Percentiles rank a stretch among this genome's conserved stretches.
Evolutionary conservation across 1,140 invertebrate genomes (phyloP).

Genomic region (Himalopsyche phryganea): DNA sequence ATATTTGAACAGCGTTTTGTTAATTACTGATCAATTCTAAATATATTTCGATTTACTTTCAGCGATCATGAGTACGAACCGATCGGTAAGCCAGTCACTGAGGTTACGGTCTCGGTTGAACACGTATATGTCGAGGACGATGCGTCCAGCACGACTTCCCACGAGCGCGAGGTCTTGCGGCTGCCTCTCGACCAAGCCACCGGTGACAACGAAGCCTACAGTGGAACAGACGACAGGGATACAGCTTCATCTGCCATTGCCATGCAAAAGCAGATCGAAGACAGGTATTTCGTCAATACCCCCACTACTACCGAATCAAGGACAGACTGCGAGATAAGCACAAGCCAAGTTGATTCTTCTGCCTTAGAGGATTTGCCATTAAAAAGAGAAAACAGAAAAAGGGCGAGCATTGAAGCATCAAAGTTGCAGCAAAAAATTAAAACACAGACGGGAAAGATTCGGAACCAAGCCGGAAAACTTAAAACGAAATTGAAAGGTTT

Average conservation of each 20-base stretch:
- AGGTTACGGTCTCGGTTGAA: slow-evolving; percentile 13
- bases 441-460: slow-evolving; percentile 55
- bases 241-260: slow-evolving; percentile 39
- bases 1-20: too few species aligned
- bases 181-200: slow-evolving; percentile 33
- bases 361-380: slow-evolving; percentile 61
- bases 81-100: slow-evolving; percentile 55
- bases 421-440: slow-evolving; percentile 55
- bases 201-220: slow-evolving; percentile 47
- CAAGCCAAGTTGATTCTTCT: slow-evolving; percentile 64
- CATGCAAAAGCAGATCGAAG: slow-evolving; percentile 57
- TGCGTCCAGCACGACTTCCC: slow-evolving; percentile 48
- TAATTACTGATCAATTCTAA: too few species aligned
- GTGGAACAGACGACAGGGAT: slow-evolving; percentile 45
- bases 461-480: slow-evolving; percentile 58
- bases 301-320: slow-evolving; percentile 57
- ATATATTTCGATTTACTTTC: slow-evolving; percentile 41
- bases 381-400: slow-evolving; percentile 55
- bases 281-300: slow-evolving; percentile 49
- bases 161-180: slow-evolving; percentile 14
- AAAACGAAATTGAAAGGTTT: slow-evolving; percentile 59
- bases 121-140: slow-evolving; percentile 39
- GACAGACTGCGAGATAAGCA: slow-evolving; percentile 64
- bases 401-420: slow-evolving; percentile 45
- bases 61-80: slow-evolving; percentile 90